A percentile compares a stretch with the other conserved stretches of the same genome.
These are phyloP conservation scores for Nemotelus nigrinus DNA, from an alignment of 2,888 invertebrate species.

Conservation along the genomic window DNA sequence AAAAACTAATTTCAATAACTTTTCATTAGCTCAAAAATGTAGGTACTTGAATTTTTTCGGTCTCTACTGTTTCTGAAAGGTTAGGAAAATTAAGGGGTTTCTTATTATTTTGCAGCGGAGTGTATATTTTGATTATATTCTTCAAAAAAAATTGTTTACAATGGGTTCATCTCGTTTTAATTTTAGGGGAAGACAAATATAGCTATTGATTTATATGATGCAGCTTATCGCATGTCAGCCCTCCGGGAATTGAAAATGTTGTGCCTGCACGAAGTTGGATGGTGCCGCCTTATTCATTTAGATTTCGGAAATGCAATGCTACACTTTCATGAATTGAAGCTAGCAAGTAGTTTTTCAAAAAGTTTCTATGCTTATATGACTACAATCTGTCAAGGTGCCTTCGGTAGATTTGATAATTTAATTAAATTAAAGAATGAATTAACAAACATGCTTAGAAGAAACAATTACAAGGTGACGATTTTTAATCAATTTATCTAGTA, in stretches of 20 bases:
- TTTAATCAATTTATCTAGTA: not conserved
- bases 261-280: conserved; percentile 66
- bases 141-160: not conserved
- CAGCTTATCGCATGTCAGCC: conserved; percentile 69
- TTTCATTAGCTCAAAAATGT: too few relatives aligned
- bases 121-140: not conserved
- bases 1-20: too few relatives aligned
- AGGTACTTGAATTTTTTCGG: too few relatives aligned
- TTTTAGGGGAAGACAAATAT: conserved; percentile 69
- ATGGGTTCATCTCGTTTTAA: not conserved
- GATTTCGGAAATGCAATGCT: conserved; percentile 68
- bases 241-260: conserved; percentile 73
- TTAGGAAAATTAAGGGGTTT: not conserved
- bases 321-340: conserved; percentile 68
- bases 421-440: conserved; percentile 57
- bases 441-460: conserved; percentile 55
- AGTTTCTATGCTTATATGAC: conserved; percentile 73
- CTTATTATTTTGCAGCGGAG: not conserved
- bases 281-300: conserved; percentile 73
- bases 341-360: conserved; percentile 69
- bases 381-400: conserved; percentile 63
- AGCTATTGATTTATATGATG: conserved; percentile 69
- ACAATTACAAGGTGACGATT: conserved; percentile 58
- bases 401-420: conserved; percentile 54
- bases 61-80: too few relatives aligned